phyloP scores from a whole-genome alignment of 2,797 vertebrate species.

The Microcaecilia unicolor region DNA sequence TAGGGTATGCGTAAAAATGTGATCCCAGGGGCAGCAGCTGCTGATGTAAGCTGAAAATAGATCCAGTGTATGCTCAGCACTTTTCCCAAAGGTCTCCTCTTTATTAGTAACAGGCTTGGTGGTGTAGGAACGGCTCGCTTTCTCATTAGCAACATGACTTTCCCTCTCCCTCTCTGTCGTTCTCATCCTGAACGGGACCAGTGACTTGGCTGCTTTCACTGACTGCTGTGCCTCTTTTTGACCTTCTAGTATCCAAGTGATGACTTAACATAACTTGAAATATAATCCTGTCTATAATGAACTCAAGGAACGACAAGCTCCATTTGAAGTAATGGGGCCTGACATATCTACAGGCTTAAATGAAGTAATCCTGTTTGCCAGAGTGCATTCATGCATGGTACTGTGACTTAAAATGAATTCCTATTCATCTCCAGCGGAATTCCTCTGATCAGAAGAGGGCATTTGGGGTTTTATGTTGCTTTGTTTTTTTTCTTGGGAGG shows the following conservation, averaged over 20 bases:
- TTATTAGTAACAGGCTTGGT: conserved; percentile 67
- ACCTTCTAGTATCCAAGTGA: conserved; percentile 26
- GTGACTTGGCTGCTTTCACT: conserved; percentile 62
- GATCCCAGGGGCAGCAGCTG: conserved; percentile 85
- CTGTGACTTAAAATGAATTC: conserved; percentile 55
- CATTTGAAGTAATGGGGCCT: conserved; percentile 56
- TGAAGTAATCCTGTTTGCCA: conserved; percentile 66
- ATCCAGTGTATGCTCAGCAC: conserved; percentile 82
- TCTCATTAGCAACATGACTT: conserved; percentile 67
- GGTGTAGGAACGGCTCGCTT: conserved; percentile 55
- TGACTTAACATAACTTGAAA: conserved; percentile 51
- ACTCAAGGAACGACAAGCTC: conserved; percentile 50
- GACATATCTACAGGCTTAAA: conserved; percentile 61
- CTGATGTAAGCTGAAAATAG: conserved; percentile 97
- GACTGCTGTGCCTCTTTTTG: conserved; percentile 38
- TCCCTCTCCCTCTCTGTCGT: no score
- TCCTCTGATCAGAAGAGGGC: no score
- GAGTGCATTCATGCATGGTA: conserved; percentile 46
- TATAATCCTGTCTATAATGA: conserved; percentile 58
- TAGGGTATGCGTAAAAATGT: conserved; percentile 74
- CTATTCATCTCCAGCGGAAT: conserved; percentile 32
- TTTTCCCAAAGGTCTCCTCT: conserved; percentile 79
- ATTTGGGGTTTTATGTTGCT: no score
- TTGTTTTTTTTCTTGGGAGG: no score
- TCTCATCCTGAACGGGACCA: conserved; percentile 44